Evolutionary conservation across 2,888 invertebrate species (phyloP), one percentile per base, ranked within the genome.

Genomic region (Cheilosia pagana): DNA sequence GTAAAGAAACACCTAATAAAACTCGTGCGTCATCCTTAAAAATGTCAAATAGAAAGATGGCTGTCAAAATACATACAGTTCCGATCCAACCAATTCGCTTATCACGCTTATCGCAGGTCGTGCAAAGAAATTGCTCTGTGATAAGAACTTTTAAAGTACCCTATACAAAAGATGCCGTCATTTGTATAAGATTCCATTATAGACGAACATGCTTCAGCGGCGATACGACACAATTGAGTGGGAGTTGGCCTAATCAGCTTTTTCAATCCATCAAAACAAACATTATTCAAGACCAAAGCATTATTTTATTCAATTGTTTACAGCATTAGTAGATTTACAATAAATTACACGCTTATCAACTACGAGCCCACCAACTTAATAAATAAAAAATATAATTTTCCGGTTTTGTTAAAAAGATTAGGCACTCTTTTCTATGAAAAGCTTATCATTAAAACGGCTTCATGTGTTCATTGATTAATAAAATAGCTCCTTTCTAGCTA

Each of bases 351-450:
- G 10, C 50, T 50, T 50, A 50, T 50, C 50, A 50, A 3, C 23
- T 23, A 12, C 21, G 23, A 50, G 23, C 50, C 50, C 50, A 21
- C 23, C 50, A 21, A 50, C 50, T 23, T 12, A 48, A 23, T 10
- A 10, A 48, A 23, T 10, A 10, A 21, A 48, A 48, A 21, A 21
- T 12, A 10, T 21, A 23, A 21, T 21, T 50, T 50, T 50, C 50
- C 50, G 50, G 50, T 23, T 23, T 50, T 50, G 50, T 50, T 50
- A 12, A 21, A 23, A 6, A 50, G 50, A 50, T 50, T 50, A 50
- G 23, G 21, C 14, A 50, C 14, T 14, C 6, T 10, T 50, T 45
- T 50, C 50, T 50, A 0, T 12, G 50, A 50, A 50, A 3, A 23
- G 14, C 50, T 50, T 23, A 50, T 50, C 50, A 23, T 23, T 4